Evolutionary conservation across 2,888 invertebrate species (phyloP), one percentile per base, ranked within the genome.

Genomic region (Limenitis camilla): DNA sequence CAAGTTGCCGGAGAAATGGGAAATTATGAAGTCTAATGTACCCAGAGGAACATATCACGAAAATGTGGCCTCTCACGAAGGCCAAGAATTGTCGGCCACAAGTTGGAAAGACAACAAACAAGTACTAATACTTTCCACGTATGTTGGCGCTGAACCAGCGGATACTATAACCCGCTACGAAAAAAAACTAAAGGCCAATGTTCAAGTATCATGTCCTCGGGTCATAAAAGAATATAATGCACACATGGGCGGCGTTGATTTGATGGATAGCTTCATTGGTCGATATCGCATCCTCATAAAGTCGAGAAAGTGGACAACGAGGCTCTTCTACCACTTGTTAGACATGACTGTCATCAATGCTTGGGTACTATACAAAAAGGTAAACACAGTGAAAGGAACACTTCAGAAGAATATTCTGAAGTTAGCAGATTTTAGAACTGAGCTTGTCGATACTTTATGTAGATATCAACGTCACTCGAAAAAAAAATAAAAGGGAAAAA

Each of bases 81-180:
- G 62, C 48, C 46, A 46, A 32, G 61, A 65, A 59, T 57, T 68
- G 0, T 64, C 64, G 49, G 64, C 65, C 48, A 63, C 59, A 55
- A 56, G 63, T 59, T 69, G 68, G 68, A 69, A 68, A 60, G 65
- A 67, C 60, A 68, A 68, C 56, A 66, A 69, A 62, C 66, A 65
- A 50, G 67, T 67, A 46, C 10, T 62, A 58, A 64, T 69, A 56
- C 61, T 67, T 49, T 67, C 68, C 54, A 67, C 66, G 45, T 68
- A 66, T 68, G 68, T 72, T 60, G 66, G 68, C 45, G 63, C 64
- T 57, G 66, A 68, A 64, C 68, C 69, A 57, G 63, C 60, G 49
- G 61, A 61, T 46, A 62, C 57, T 55, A 61, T 63, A 55, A 58
- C 52, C 54, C 59, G 60, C 48, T 71, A 66, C 62, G 68, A n/a